Percentiles rank a stretch among this genome's conserved stretches.
phyloP scores from a whole-genome alignment of 1,140 invertebrate genomes.

The Galleria mellonella region DNA sequence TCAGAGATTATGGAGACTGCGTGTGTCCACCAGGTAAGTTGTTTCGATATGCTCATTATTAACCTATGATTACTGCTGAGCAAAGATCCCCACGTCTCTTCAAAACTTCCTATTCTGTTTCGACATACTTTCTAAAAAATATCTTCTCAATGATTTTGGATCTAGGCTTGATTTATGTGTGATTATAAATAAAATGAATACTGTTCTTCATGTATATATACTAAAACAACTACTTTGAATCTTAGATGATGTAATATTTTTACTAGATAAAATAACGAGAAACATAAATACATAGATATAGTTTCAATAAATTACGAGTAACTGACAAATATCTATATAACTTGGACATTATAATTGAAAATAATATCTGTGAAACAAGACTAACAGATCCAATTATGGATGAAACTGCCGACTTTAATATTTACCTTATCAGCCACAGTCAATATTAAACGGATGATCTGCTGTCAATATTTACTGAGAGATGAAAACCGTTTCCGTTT shows the following conservation, averaged over 20 bases:
- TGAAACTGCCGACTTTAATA: conserved; percentile 1
- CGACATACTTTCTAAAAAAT: too few relatives aligned
- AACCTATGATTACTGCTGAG: conserved; percentile 2
- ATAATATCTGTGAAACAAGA: background rate
- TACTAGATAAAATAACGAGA: background rate
- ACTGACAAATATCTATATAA: too few relatives aligned
- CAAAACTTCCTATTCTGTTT: too few relatives aligned
- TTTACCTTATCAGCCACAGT: background rate
- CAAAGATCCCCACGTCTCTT: background rate
- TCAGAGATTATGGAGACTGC: conserved; percentile 57
- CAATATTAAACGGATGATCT: conserved; percentile 10
- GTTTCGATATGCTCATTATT: background rate
- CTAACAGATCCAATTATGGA: background rate
- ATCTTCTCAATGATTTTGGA: too few relatives aligned
- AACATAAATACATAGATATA: too few relatives aligned
- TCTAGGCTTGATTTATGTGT: too few relatives aligned
- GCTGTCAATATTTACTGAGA: conserved; percentile 4
- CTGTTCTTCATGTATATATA: too few relatives aligned
- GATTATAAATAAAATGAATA: too few relatives aligned
- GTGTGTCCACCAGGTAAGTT: conserved; percentile 54
- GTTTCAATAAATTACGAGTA: too few relatives aligned
- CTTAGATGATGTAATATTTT: background rate
- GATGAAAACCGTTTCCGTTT: conserved; percentile 3
- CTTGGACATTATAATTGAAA: background rate
- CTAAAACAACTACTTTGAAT: too few relatives aligned